These are phyloP conservation scores for Eupithecia exiguata DNA, from an alignment of 2,888 invertebrate genomes.

Conservation along the genomic window DNA sequence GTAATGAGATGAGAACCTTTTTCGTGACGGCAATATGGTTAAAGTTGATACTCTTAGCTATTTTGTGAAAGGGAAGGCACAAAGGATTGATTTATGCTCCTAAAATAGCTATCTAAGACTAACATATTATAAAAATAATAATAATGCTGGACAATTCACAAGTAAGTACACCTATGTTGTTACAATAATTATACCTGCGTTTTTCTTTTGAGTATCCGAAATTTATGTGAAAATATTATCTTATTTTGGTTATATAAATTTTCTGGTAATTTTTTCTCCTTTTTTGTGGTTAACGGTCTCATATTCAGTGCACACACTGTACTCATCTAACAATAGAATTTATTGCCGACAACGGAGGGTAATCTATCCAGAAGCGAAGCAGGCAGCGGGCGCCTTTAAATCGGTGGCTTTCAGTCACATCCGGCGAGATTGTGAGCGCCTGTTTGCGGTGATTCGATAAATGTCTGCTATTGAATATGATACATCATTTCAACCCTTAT, in stretches of 20 bases:
- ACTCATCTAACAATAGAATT: slow-evolving; percentile 48
- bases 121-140: too few relatives aligned
- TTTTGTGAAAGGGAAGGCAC: not conserved
- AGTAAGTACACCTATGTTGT: not conserved
- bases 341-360: slow-evolving; percentile 57
- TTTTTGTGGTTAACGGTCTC: slow-evolving; percentile 12
- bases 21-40: not conserved
- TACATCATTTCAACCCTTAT: slow-evolving; percentile 31
- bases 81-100: not conserved
- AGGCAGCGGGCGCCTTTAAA: slow-evolving; percentile 49
- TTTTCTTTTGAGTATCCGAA: not conserved
- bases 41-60: not conserved
- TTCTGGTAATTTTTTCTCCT: not conserved
- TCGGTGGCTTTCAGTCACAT: slow-evolving; percentile 56
- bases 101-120: not conserved
- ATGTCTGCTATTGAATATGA: slow-evolving; percentile 41
- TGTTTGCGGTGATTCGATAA: slow-evolving; percentile 43
- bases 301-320: slow-evolving; percentile 19
- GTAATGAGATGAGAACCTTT: slow-evolving; percentile 3
- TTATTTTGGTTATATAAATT: not conserved
- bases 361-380: slow-evolving; percentile 53
- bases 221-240: not conserved
- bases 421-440: slow-evolving; percentile 40
- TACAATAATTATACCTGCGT: not conserved
- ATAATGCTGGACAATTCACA: too few relatives aligned